Conservation (phyloP, 2,113 vertebrate genomes). For the Trochalopteron elliotii region DNA sequence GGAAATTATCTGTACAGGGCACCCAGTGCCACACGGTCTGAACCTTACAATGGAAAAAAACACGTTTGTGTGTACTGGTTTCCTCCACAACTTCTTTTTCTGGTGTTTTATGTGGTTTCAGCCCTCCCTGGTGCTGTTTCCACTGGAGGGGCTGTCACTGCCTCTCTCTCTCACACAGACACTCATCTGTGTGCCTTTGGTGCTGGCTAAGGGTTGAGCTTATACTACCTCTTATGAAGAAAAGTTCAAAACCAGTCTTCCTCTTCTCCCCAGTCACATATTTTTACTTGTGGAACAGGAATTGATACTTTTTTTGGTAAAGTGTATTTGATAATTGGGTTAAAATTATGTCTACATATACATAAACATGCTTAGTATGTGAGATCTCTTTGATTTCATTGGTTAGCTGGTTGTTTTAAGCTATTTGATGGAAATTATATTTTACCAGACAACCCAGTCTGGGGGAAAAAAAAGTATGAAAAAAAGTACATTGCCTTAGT, state of each 20-base stretch:
- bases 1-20: neutral
- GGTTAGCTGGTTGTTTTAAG: neutral
- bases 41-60: neutral
- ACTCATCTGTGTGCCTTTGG: fast-evolving
- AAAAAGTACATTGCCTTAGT: neutral
- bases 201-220: neutral
- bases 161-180: neutral
- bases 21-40: neutral
- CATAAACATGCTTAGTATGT: fast-evolving
- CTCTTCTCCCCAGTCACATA: neutral
- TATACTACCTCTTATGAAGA: fast-evolving
- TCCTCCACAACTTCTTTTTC: neutral
- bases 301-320: neutral
- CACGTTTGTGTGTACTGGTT: neutral
- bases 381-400: neutral
- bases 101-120: conserved; percentile 13
- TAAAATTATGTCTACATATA: neutral
- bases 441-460: neutral
- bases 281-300: neutral
- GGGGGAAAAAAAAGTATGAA: too few species aligned
- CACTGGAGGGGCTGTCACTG: neutral
- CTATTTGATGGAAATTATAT: neutral
- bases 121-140: neutral
- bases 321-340: neutral
- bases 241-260: neutral